Conservation (phyloP, 1,140 invertebrate genomes). For the Lysiphlebus fabarum region DNA sequence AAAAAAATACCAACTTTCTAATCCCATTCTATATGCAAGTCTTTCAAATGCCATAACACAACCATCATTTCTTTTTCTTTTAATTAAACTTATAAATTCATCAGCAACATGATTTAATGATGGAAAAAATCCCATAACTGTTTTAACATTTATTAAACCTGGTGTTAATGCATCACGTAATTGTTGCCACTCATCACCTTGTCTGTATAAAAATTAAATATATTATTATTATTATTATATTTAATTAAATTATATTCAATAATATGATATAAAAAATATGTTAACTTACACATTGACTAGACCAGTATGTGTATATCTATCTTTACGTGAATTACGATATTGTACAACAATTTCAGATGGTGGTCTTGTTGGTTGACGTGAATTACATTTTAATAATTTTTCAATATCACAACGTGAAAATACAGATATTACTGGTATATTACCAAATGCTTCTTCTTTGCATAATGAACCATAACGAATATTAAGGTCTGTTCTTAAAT, state of each 20-base stretch:
- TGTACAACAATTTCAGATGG: conserved; percentile 77
- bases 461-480: conserved; percentile 70
- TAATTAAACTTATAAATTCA: conserved; percentile 71
- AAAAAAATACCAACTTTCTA: too few species aligned
- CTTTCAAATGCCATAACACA: conserved; percentile 64
- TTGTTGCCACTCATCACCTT: conserved; percentile 77
- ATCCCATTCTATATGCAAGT: conserved; percentile 70
- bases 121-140: conserved; percentile 74
- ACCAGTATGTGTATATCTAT: conserved; percentile 76
- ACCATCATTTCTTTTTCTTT: conserved; percentile 50
- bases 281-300: conserved; percentile 75
- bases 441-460: conserved; percentile 72
- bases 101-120: conserved; percentile 73
- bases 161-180: conserved; percentile 72
- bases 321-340: conserved; percentile 70
- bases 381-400: conserved; percentile 67
- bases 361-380: conserved; percentile 75
- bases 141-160: conserved; percentile 72
- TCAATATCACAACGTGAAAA: conserved; percentile 74
- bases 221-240: background rate
- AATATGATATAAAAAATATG: conserved; percentile 12
- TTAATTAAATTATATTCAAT: too few species aligned
- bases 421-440: conserved; percentile 73
- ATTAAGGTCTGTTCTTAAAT: conserved; percentile 54
- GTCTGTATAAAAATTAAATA: conserved; percentile 52